Evolutionary conservation across 1,140 invertebrate genomes (phyloP), one percentile per base, ranked within the genome.

Genomic region (Drosophila sturtevanti): DNA sequence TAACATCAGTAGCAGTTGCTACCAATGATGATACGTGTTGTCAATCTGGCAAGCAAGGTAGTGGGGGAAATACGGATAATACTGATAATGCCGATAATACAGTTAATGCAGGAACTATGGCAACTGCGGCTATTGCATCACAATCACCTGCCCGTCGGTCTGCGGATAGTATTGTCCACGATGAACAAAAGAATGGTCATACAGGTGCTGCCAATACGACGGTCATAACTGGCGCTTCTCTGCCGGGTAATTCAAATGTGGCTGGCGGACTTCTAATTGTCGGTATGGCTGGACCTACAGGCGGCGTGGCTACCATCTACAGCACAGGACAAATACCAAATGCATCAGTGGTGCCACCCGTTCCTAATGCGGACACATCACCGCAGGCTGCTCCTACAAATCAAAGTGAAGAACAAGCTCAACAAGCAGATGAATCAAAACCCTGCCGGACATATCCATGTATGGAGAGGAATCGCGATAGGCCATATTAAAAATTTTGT

Each of bases 401-500:
- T 14, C 35, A 27, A n/a, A 54, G 12, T 3, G 7, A 56, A n/a
- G 35, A 41, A 12, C 16, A 51, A 35, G 16, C 16, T 10, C 18
- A 38, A 0, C 35, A 62, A 34, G 9, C 35, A 22, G 34, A 18
- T n/a, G 22, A 16, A 14, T 12, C 21, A n/a, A 22, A 6, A 51
- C 18, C 38, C 56, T 22, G 31, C 14, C 59, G 56, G 37, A 54
- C 68, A 0, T 67, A 60, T 68, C 72, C 72, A 12, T 75, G 72
- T 58, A 59, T 75, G 72, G 58, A 75, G 54, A 41, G 31, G 22
- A 38, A 10, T 7, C 12, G 37, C 18, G 21, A 31, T 5, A 11
- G 51, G 27, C 10, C 12, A 54, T 1, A 18, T 16, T 48, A 21
- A 21, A 41, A 48, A 48, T 48, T 48, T 48, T 48, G 16, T 18